Evolutionary conservation across 2,797 vertebrate species (phyloP), one percentile per base, ranked within the genome.

Genomic region (Tokudaia tokunoshimensis): DNA sequence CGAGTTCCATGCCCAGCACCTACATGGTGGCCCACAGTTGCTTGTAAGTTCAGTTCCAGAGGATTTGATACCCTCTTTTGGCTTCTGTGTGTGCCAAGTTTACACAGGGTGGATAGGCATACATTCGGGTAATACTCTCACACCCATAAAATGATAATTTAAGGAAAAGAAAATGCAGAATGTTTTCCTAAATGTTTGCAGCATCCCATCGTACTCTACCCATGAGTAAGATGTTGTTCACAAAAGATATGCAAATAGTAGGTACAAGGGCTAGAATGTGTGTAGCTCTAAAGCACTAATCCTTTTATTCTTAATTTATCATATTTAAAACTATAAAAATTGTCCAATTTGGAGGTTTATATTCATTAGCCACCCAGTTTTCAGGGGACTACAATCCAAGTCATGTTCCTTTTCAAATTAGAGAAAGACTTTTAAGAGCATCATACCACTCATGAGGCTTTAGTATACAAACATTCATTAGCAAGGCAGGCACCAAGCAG

Each of bases 351-450:
- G 87, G 44, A 37, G 59, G 61, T 52, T 59, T 83, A 61, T 78
- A 74, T n/a, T 92, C 92, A 67, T 89, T 92, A 74, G 26, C 24
- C 37, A n/a, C 47, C 37, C 86, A 94, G 20, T 90, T 44, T 87
- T 22, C 24, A 52, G 6, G 44, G 76, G 72, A 52, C 55, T 87
- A 2, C 79, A 88, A 44, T 87, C 86, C 67, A 86, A 65, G 1
- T 55, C 10, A 47, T 65, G 79, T 74, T 3, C 15, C 26, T 19
- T 84, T 91, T 70, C 74, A 92, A 94, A 83, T 84, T 47, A 72
- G 15, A 88, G 57, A 57, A 70, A 59, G 14, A 13, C 76, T 78
- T 57, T 67, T 57, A 67, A 91, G 3, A 74, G 65, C 26, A 15
- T 13, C 0, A 3, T 57, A 65, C 70, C 19, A n/a, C 44, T 41